Evolutionary conservation across 2,113 vertebrate genomes (phyloP).

Genomic region (Sphaerodactylus townsendi): DNA sequence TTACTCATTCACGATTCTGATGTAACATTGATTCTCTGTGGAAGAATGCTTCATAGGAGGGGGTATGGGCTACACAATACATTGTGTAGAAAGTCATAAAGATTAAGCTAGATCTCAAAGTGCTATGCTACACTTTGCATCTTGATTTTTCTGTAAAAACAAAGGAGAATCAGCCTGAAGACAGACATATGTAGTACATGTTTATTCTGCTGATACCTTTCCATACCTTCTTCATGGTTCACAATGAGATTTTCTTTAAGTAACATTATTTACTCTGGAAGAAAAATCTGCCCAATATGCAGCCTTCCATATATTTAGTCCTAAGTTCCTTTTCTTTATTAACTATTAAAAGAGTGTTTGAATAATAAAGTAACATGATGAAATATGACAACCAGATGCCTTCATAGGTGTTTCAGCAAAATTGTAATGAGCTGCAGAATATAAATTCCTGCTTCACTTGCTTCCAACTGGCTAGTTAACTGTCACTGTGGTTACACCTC

Average conservation of each 20-base stretch:
- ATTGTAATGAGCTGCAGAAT: background rate
- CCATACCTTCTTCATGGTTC: background rate
- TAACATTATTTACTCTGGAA: background rate
- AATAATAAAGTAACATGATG: background rate
- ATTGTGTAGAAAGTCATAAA: background rate
- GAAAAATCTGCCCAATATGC: background rate
- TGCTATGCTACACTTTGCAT: background rate
- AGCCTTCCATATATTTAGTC: background rate
- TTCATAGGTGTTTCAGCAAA: constrained; percentile 2
- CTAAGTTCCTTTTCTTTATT: background rate
- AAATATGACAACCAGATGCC: background rate
- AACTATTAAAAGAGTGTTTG: background rate
- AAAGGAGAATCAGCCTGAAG: background rate
- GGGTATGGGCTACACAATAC: background rate
- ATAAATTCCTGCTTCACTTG: constrained; percentile 9
- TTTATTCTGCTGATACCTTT: background rate
- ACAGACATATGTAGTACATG: background rate
- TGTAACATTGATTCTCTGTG: background rate
- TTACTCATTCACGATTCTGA: background rate
- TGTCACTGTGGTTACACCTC: constrained; percentile 6
- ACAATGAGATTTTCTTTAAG: background rate
- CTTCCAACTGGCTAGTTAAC: background rate
- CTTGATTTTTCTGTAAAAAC: background rate
- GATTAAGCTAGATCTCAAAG: background rate
- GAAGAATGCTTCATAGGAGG: background rate